These are phyloP conservation scores for Craterocephalus amniculus DNA, from an alignment of 2,797 vertebrate species.

Conservation along the genomic window DNA sequence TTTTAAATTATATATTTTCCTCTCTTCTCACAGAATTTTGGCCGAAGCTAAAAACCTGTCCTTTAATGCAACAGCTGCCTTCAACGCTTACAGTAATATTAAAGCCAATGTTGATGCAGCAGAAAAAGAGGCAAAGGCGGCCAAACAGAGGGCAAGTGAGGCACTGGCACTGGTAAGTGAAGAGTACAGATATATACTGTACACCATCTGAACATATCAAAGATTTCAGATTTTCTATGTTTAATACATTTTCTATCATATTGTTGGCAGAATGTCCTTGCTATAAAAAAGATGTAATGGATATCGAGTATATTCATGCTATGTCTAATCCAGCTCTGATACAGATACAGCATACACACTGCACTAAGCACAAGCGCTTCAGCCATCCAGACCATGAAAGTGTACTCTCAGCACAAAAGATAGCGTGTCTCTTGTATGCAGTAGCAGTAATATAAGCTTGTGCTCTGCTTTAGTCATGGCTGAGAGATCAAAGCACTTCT, in stretches of 20 bases:
- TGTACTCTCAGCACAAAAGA: slow-evolving; percentile 32
- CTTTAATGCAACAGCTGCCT: slow-evolving; percentile 96
- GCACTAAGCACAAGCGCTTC: slow-evolving; percentile 7
- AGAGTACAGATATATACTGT: slow-evolving; percentile 61
- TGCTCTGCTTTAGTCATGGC: slow-evolving; percentile 66
- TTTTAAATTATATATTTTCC: background rate
- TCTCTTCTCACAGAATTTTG: slow-evolving; percentile 86
- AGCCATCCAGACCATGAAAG: slow-evolving; percentile 14
- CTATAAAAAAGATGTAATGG: background rate
- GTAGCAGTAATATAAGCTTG: slow-evolving; percentile 58
- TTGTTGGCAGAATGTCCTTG: background rate
- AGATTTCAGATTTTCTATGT: background rate
- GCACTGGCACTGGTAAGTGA: slow-evolving; percentile 90
- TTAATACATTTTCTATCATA: background rate
- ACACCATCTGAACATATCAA: background rate
- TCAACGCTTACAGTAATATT: slow-evolving; percentile 96
- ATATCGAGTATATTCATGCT: background rate
- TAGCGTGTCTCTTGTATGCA: slow-evolving; percentile 34
- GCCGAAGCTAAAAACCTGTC: slow-evolving; percentile 95
- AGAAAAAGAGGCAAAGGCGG: slow-evolving; percentile 89
- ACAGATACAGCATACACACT: slow-evolving; percentile 16
- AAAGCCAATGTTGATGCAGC: slow-evolving; percentile 91
- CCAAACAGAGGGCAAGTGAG: slow-evolving; percentile 87
- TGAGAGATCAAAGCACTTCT: slow-evolving; percentile 71
- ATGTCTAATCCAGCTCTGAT: slow-evolving; percentile 6